Base-by-base conservation (phyloP, 2,113 vertebrate species). In the Pelecanoides urinatrix region DNA sequence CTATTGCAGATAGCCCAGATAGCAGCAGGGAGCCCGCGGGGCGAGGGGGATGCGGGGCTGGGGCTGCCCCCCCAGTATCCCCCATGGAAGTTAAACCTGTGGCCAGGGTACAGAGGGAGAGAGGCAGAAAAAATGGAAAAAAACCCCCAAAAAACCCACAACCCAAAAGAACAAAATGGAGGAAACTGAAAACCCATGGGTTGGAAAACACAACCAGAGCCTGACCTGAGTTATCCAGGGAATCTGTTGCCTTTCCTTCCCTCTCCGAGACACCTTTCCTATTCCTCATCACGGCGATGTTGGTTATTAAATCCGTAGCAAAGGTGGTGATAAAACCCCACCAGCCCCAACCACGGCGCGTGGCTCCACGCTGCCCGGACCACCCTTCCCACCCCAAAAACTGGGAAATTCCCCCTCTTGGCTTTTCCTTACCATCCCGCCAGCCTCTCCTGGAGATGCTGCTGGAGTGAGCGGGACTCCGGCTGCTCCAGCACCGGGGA, bases 331-430 rank as follows among this genome's bases (percentile, higher is more conserved):
- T 4, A 36, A 80, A 67, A 13, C 34, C 32, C 6, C 2, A 15
- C n/a, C 52, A 44, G 44, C 50, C 29, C 56, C 6, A 3, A 10
- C 7, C 59, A 10, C 2, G 0, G 6, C 1, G 1, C 1, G 2
- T 6, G 34, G 66, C 45, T 76, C 44, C 45, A 8, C 17, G 1
- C 44, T 9, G 34, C 77, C 62, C 10, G 10, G 12, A 32, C 27
- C 49, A 9, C 66, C 26, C 13, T 52, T 49, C 62, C 55, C 29
- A 70, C 16, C 45, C 44, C 17, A 40, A 59, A 59, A 27, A 2
- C 5, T 17, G 9, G 21, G 32, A 15, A n/a, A 52, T 26, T 30
- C 55, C 59, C 59, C 26, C 11, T 26, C 12, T 44, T 14, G 38
- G 19, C 13, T 42, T 78, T 27, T 26, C 30, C 94, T 88, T 45